Conservation (phyloP, 2,888 invertebrate species). For the Ophraella communa region DNA sequence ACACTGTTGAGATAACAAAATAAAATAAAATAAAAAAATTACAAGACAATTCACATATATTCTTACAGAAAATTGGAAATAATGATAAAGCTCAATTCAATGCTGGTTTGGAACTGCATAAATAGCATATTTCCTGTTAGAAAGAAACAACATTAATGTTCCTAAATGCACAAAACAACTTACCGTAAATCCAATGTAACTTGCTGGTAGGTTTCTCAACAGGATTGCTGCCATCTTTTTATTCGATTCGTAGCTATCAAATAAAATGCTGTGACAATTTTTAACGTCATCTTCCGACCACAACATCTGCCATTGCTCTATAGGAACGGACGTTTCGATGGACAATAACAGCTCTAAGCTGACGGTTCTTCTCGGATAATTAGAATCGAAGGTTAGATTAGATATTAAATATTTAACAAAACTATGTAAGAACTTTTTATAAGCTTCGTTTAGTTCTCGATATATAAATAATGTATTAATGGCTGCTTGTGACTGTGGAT, state of each 20-base stretch:
- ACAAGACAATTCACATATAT: too few species aligned
- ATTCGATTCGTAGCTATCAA: slow-evolving; percentile 80
- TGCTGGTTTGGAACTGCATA: too few species aligned
- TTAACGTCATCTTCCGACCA: slow-evolving; percentile 48
- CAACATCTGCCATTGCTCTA: slow-evolving; percentile 46
- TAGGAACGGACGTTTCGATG: slow-evolving; percentile 36
- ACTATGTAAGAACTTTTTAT: slow-evolving; percentile 38
- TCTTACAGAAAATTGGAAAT: too few species aligned
- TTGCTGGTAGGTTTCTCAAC: slow-evolving; percentile 58
- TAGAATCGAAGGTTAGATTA: slow-evolving; percentile 49
- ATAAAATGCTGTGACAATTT: slow-evolving; percentile 49
- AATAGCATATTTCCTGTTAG: too few species aligned
- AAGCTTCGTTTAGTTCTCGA: slow-evolving; percentile 36
- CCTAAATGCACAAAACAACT: slow-evolving; percentile 36
- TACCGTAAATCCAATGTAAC: slow-evolving; percentile 54
- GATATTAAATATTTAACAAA: slow-evolving; percentile 41
- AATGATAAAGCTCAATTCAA: too few species aligned
- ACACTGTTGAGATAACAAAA: too few species aligned
- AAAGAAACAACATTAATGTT: too few species aligned
- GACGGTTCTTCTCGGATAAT: slow-evolving; percentile 48
- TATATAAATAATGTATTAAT: slow-evolving; percentile 32
- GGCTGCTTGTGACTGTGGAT: slow-evolving; percentile 35
- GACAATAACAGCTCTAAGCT: slow-evolving; percentile 50
- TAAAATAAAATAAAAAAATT: too few species aligned
- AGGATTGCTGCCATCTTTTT: slow-evolving; percentile 71